Evolutionary conservation across 2,888 invertebrate species (phyloP), one percentile per base, ranked within the genome.

Genomic region (Ashinkailepas kermadecensis): DNA sequence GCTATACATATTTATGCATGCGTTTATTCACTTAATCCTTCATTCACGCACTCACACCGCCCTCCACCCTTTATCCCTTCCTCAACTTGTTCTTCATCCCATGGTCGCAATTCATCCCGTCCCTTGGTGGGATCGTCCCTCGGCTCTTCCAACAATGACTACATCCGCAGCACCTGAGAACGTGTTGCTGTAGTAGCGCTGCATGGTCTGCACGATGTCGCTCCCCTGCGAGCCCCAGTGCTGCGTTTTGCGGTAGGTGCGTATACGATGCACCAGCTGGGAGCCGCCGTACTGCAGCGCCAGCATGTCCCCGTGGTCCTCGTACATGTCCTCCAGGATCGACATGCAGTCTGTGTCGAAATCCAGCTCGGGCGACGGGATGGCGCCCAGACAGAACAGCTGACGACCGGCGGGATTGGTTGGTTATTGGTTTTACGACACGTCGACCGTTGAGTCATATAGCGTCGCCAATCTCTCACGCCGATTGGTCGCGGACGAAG

Each of bases 251-350:
- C 84, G 82, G 86, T 93, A 93, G 0, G 92, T 92, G 86, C 92
- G 91, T 83, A 93, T 92, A 87, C 95, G 90, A 88, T 99, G 99
- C 0, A 99, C 99, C 81, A 99, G 88, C 88, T 99, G 99, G 0
- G 98, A 99, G 10, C 99, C 99, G 0, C 99, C 99, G 87, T 99
- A 99, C 86, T 97, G 99, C 84, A 97, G 88, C 0, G 98, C 98
- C 84, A 99, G 88, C 0, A 97, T 97, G 88, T 99, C 98, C 0
- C 99, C 99, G 86, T 98, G 99, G 87, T 98, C 98, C 88, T 99
- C 99, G 87, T 98, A 99, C 82, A 99, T 88, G 85, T 95, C 95
- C 88, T 99, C 99, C 81, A 99, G 89, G 90, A 97, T 93, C 83
- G 97, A 89, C 4, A 96, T 95, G 86, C 96, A 96, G 88, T 98